phyloP scores from a whole-genome alignment of 2,888 invertebrate species.

The Philonicus albiceps region DNA sequence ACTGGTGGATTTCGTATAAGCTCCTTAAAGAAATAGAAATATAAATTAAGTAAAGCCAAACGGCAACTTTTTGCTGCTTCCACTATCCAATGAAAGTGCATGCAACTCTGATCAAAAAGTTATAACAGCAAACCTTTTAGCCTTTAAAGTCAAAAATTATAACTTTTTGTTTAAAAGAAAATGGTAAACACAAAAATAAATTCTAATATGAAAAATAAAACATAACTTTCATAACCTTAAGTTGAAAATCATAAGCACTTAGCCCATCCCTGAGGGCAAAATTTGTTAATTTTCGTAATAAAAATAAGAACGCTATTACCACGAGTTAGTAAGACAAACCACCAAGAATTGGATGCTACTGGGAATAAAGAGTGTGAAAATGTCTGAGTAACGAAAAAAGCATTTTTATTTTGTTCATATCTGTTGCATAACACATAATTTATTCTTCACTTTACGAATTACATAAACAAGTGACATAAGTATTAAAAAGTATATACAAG shows the following conservation, averaged over 20 bases:
- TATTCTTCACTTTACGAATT: background rate
- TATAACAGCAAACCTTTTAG: no score
- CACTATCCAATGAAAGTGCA: no score
- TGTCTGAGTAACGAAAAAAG: background rate
- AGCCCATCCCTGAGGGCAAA: background rate
- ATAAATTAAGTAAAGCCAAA: no score
- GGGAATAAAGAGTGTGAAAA: background rate
- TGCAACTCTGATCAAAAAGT: no score
- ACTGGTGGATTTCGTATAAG: no score
- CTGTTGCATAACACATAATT: background rate
- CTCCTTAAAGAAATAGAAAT: no score
- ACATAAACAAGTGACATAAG: constrained; percentile 7
- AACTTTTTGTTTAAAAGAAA: no score
- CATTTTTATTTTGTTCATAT: constrained; percentile 19
- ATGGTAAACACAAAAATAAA: no score
- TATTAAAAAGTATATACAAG: background rate
- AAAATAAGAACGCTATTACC: background rate
- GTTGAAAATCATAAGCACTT: background rate
- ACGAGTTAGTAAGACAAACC: background rate
- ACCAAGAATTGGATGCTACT: constrained; percentile 8
- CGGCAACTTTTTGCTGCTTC: no score
- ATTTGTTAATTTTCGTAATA: background rate
- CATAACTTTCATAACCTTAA: no score
- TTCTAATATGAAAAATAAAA: no score
- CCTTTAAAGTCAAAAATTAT: no score